phyloP scores from a whole-genome alignment of 2,113 vertebrate species.

The Daubentonia madagascariensis region DNA sequence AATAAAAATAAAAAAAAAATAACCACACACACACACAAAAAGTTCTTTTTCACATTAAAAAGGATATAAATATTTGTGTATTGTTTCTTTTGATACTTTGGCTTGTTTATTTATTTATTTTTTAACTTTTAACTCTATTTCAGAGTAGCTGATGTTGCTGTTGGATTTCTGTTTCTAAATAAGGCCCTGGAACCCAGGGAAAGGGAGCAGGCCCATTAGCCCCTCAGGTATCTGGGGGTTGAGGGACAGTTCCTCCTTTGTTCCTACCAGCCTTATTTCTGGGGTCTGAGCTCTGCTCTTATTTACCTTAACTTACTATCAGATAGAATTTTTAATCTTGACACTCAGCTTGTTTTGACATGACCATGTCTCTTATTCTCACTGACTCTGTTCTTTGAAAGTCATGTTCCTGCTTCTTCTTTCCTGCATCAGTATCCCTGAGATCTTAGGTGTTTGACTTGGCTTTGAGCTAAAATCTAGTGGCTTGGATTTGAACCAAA shows the following conservation, averaged over 20 bases:
- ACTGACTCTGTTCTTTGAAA: background rate
- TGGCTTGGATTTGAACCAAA: background rate
- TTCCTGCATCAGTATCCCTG: background rate
- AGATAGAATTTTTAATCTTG: background rate
- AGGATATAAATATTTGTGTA: background rate
- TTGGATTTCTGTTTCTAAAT: background rate
- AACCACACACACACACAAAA: too few species aligned
- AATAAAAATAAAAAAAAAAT: too few species aligned
- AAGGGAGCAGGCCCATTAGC: background rate
- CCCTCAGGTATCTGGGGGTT: background rate
- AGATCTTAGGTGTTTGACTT: background rate
- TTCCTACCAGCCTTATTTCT: background rate
- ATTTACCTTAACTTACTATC: background rate
- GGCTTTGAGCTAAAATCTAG: background rate
- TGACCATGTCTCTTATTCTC: background rate
- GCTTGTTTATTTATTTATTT: background rate
- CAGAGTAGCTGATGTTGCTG: background rate
- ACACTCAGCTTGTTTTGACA: background rate
- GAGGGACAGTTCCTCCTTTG: background rate
- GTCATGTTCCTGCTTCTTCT: background rate
- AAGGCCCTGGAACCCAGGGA: background rate
- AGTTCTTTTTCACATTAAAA: background rate
- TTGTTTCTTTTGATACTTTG: background rate
- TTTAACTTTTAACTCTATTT: background rate
- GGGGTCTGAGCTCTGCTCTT: background rate